Conservation (phyloP, 2,113 vertebrate genomes). For the Syrmaticus mikado region DNA sequence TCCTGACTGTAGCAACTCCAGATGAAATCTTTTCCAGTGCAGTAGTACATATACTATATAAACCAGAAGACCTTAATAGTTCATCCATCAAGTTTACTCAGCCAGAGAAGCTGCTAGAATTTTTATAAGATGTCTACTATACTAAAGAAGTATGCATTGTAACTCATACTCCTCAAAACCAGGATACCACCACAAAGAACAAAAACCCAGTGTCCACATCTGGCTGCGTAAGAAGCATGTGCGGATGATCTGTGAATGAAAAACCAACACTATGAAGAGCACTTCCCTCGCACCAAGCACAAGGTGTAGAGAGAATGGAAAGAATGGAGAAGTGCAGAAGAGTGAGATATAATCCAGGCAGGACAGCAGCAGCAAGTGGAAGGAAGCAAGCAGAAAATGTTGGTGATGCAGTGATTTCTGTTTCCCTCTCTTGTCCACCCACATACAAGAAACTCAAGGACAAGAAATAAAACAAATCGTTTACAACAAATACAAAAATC, state of each 20-base stretch:
- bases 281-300: neutral
- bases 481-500: neutral
- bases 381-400: neutral
- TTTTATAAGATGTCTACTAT: neutral
- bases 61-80: neutral
- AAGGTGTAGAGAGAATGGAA: neutral
- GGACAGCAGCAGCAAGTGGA: neutral
- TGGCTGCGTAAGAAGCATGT: neutral
- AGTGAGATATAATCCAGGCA: neutral
- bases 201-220: neutral
- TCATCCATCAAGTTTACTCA: conserved; percentile 29
- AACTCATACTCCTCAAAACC: neutral
- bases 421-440: neutral
- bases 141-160: neutral
- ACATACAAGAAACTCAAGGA: neutral
- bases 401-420: neutral
- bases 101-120: neutral
- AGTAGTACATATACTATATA: neutral
- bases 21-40: conserved; percentile 1
- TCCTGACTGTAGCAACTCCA: conserved; percentile 9
- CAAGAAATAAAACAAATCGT: neutral
- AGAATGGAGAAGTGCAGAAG: neutral
- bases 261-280: neutral
- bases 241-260: neutral
- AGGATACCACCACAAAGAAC: neutral